Percentiles rank a stretch among this genome's conserved stretches.
Evolutionary conservation across 2,888 invertebrate species (phyloP).

Genomic region (Oegoconia quadripuncta): DNA sequence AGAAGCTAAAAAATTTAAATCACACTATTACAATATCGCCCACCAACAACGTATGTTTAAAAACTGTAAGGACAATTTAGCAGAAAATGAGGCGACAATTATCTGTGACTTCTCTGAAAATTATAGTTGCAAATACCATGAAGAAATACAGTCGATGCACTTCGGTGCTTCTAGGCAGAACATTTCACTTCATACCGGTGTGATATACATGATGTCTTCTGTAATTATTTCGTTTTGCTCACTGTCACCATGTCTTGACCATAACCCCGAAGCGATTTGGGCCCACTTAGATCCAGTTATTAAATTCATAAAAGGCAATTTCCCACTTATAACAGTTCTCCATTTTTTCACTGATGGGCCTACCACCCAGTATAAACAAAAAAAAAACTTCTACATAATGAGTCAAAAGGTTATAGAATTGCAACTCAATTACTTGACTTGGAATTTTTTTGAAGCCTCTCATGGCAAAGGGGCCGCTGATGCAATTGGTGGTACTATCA

Average conservation of each 20-base stretch:
- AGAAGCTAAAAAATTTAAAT: not conserved
- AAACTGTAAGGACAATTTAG: not conserved
- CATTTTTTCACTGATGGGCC: constrained; percentile 19
- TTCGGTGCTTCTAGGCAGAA: not conserved
- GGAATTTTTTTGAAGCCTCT: constrained; percentile 13
- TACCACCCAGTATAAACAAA: constrained; percentile 16
- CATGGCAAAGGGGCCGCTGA: constrained; percentile 19
- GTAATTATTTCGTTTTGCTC: not conserved
- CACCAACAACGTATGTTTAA: not conserved
- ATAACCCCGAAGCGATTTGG: not conserved
- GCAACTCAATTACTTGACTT: constrained; percentile 5
- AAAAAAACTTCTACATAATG: constrained; percentile 15
- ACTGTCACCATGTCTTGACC: not conserved
- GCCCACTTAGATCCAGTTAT: not conserved
- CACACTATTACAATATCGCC: not conserved
- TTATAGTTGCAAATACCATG: not conserved
- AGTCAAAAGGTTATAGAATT: constrained; percentile 3
- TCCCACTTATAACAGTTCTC: not conserved
- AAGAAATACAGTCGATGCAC: not conserved
- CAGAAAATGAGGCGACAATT: not conserved
- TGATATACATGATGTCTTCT: too few species aligned
- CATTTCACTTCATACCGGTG: not conserved
- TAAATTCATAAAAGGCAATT: not conserved
- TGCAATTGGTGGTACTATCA: constrained; percentile 17
- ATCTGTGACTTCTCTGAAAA: constrained; percentile 1